Conservation (phyloP, 2,113 vertebrate genomes). For the Plectropomus leopardus region DNA sequence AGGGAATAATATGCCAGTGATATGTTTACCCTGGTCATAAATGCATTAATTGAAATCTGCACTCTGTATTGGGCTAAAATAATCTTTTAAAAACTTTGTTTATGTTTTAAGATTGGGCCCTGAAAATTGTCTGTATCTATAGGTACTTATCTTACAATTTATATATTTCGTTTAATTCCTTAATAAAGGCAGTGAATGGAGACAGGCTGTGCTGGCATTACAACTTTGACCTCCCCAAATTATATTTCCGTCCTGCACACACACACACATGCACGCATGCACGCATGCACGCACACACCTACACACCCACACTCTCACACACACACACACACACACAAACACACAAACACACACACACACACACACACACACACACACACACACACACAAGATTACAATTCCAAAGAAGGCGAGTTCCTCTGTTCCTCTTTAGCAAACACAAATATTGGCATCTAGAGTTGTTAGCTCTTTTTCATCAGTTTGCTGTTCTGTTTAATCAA, state of each 20-base stretch:
- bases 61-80: neutral
- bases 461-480: neutral
- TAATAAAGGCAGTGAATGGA: no score
- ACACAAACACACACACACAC: no score
- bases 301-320: no score
- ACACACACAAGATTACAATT: no score
- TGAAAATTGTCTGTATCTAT: neutral
- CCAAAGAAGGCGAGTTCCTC: no score
- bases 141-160: neutral
- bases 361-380: no score
- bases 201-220: no score
- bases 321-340: no score
- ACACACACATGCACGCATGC: no score
- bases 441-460: neutral
- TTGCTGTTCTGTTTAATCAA: neutral
- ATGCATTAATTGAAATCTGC: neutral
- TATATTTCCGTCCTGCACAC: no score
- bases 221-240: neutral
- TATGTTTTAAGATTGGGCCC: neutral
- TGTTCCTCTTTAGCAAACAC: neutral
- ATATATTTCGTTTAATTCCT: neutral
- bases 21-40: neutral
- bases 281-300: no score
- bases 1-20: neutral
- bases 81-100: neutral